Percentiles rank a stretch among this genome's conserved stretches.
Conservation (phyloP, 2,888 invertebrate genomes). For the Hemicrepidius hirtus region DNA sequence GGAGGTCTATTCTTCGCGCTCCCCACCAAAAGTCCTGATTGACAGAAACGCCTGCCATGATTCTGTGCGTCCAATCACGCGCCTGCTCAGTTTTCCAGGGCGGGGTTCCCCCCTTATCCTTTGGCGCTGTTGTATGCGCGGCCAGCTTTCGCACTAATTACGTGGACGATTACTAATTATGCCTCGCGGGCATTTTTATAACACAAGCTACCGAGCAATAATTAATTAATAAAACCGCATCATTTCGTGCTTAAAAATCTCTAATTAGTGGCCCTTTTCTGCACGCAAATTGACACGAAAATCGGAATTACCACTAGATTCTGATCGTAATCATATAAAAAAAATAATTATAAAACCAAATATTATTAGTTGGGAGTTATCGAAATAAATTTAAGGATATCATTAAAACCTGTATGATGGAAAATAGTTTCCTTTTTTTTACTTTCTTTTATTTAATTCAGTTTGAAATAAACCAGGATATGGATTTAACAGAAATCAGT, state of each 20-base stretch:
- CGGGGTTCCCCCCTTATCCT: constrained; percentile 55
- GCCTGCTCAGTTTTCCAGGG: constrained; percentile 55
- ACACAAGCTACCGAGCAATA: constrained; percentile 69
- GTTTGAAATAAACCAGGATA: too few species aligned
- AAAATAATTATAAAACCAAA: neutral
- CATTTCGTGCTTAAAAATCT: constrained; percentile 71
- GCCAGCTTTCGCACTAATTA: constrained; percentile 58
- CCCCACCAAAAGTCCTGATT: constrained; percentile 66
- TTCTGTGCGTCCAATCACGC: constrained; percentile 66
- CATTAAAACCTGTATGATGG: too few species aligned
- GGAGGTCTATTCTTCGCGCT: constrained; percentile 62
- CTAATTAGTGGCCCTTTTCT: constrained; percentile 58
- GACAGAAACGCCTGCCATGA: constrained; percentile 71
- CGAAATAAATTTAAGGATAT: too few species aligned
- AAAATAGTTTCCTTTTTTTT: too few species aligned
- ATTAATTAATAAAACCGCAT: constrained; percentile 72
- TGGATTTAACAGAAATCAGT: too few species aligned
- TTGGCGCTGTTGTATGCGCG: constrained; percentile 51
- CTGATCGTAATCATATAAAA: constrained; percentile 6
- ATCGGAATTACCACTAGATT: constrained; percentile 4
- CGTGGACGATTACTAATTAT: constrained; percentile 71
- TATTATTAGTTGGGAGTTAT: too few species aligned
- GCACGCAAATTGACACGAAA: constrained; percentile 39
- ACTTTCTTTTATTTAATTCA: too few species aligned
- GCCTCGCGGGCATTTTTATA: constrained; percentile 72